Evolutionary conservation across 2,888 invertebrate species (phyloP).

Genomic region (Chrysodeixis includens): DNA sequence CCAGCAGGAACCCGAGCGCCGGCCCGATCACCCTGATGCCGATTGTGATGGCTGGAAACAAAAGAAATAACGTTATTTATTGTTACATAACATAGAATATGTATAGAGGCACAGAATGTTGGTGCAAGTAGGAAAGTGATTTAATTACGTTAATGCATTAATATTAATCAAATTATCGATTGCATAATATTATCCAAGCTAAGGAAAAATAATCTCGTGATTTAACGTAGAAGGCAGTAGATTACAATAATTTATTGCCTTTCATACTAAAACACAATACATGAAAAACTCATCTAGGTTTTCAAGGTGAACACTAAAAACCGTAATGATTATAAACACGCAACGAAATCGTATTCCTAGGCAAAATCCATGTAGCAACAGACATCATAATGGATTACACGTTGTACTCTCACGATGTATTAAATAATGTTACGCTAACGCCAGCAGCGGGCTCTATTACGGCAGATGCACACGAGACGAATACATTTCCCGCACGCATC

Average conservation of each 20-base stretch:
- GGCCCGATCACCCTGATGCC: constrained; percentile 97
- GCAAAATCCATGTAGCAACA: constrained; percentile 4
- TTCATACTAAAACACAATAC: neutral
- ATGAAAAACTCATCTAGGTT: neutral
- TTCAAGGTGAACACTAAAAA: neutral
- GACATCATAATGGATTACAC: constrained; percentile 38
- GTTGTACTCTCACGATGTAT: constrained; percentile 57
- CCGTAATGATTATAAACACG: neutral
- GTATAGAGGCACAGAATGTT: too few species aligned
- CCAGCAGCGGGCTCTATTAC: constrained; percentile 48
- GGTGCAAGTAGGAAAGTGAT: too few species aligned
- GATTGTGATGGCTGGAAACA: constrained; percentile 94
- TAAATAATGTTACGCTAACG: constrained; percentile 65
- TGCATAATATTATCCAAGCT: neutral
- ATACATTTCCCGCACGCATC: constrained; percentile 64
- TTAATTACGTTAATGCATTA: too few species aligned
- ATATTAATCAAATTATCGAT: too few species aligned
- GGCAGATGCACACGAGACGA: constrained; percentile 53
- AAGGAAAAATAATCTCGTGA: neutral
- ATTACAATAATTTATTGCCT: constrained; percentile 1
- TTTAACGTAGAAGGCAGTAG: neutral
- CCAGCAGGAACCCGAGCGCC: constrained; percentile 96
- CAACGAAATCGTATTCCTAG: constrained; percentile 26
- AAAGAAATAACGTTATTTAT: constrained; percentile 33
- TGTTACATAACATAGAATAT: too few species aligned